Evolutionary conservation across 2,113 vertebrate species (phyloP).

Genomic region (Ceuthmochares aereus): DNA sequence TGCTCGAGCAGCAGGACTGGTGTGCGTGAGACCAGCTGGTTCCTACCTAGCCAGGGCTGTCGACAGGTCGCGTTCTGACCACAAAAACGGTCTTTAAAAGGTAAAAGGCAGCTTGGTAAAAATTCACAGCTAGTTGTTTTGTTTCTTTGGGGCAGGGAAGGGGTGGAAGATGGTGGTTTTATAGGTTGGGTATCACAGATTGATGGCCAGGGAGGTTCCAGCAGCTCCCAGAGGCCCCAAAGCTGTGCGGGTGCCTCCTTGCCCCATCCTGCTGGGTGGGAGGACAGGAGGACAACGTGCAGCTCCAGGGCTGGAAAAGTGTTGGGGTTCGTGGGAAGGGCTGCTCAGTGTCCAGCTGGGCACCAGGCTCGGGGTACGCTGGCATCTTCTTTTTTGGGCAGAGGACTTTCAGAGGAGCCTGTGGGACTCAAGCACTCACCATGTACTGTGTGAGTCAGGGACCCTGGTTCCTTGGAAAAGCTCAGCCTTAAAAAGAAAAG

Average conservation of each 20-base stretch:
- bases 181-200: neutral
- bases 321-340: neutral
- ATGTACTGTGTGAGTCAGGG: accelerated
- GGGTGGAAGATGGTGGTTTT: neutral
- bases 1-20: neutral
- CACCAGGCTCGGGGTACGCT: accelerated
- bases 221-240: constrained; percentile 63
- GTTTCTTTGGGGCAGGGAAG: neutral
- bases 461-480: neutral
- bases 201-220: neutral
- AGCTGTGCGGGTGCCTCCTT: neutral
- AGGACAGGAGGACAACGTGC: accelerated
- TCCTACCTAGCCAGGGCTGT: neutral
- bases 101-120: neutral
- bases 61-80: neutral
- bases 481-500: neutral
- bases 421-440: accelerated
- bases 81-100: neutral
- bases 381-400: accelerated
- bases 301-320: neutral
- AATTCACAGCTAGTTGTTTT: neutral
- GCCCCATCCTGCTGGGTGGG: accelerated
- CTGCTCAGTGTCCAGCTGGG: neutral
- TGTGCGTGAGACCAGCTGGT: neutral
- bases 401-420: neutral